Conservation (phyloP, 2,113 vertebrate species). For the Cathartes aura region DNA sequence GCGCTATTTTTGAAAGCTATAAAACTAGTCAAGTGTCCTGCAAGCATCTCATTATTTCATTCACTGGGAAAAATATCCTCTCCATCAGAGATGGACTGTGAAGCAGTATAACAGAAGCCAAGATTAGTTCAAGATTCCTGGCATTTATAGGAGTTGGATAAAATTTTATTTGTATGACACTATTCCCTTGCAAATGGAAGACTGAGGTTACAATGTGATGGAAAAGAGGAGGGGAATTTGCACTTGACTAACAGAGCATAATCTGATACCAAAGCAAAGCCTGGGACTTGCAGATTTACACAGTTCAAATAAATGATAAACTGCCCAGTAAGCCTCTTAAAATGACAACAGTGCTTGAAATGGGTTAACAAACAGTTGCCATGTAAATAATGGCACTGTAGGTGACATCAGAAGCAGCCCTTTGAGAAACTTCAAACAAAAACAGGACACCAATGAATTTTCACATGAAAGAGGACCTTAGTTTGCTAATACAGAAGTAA, state of each 20-base stretch:
- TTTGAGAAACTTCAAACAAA: not conserved
- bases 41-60: not conserved
- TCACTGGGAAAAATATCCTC: not conserved
- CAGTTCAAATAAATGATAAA: not conserved
- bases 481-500: not conserved
- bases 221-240: not conserved
- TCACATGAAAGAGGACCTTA: not conserved
- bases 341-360: not conserved
- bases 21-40: not conserved
- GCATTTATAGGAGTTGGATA: not conserved
- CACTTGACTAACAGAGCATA: not conserved
- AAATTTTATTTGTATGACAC: not conserved
- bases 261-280: not conserved
- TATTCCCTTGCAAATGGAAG: not conserved
- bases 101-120: not conserved
- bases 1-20: not conserved
- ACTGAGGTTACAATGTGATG: not conserved
- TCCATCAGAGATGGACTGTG: not conserved
- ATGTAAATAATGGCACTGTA: not conserved
- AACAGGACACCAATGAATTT: not conserved
- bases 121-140: not conserved
- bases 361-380: not conserved
- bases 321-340: not conserved
- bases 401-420: not conserved
- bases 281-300: not conserved